Base-by-base conservation (phyloP, 1,140 invertebrate genomes). In the Oreohelix idahoensis region DNA sequence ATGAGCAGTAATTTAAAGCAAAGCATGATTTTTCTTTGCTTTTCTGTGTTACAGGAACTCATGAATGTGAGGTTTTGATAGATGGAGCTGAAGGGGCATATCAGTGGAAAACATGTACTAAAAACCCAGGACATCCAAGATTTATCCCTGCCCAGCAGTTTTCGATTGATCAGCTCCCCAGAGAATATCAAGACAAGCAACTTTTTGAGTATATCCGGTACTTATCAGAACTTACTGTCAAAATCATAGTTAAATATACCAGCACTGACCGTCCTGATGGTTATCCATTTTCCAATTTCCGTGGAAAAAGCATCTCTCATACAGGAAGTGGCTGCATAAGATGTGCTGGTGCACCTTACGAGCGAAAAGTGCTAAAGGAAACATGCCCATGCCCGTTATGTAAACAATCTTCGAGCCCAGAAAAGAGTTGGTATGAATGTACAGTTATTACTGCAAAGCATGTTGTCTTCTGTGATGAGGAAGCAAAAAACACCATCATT, bases 1-100 rank as follows among this genome's bases (percentile, higher is more conserved):
- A n/a, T n/a, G n/a, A n/a, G n/a, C n/a, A n/a, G n/a, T n/a, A n/a
- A n/a, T n/a, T n/a, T n/a, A n/a, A n/a, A n/a, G n/a, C n/a, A n/a
- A n/a, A n/a, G n/a, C n/a, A n/a, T n/a, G n/a, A n/a, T n/a, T n/a
- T n/a, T 36, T 71, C 69, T 71, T 23, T 36, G 4, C 15, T 71
- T 39, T 11, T 17, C 32, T 39, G 11, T 17, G 11, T 5, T 39
- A 11, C 73, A 75, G 36, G 42, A 42, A 29, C 39, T 45, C 42
- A 75, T 75, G 73, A 75, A 45, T 29, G 36, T 75, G 73, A 75
- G n/a, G n/a, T 75, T 1, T 75, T 20, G 29, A 26, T 10, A 45
- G 42, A 29, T 45, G 39, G 42, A 1, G 38, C 73, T 5, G 73
- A 49, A 39, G 38, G 26, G 8, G 38, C n/a, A 26, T 29, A 45